Conservation (phyloP, 1,140 invertebrate genomes). For the Eurosta solidaginis region DNA sequence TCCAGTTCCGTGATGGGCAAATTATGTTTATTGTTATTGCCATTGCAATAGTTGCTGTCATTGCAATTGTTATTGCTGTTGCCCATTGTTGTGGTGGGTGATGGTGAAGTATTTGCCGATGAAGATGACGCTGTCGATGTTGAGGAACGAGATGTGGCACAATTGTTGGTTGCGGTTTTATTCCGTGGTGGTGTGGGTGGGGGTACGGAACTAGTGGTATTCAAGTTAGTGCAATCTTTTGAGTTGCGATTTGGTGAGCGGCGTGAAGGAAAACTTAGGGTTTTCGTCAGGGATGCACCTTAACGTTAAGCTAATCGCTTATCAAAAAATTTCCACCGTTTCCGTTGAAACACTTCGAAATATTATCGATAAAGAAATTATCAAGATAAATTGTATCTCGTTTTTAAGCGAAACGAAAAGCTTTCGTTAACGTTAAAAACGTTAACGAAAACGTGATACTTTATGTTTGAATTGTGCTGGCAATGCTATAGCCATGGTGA, state of each 20-base stretch:
- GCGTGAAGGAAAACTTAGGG: constrained; percentile 80
- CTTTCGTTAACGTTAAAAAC: too few relatives aligned
- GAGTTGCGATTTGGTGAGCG: constrained; percentile 76
- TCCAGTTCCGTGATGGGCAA: constrained; percentile 68
- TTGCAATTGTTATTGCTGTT: background rate
- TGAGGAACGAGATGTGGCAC: constrained; percentile 58
- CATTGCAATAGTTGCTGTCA: background rate
- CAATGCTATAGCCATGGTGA: too few relatives aligned
- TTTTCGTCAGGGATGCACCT: too few relatives aligned
- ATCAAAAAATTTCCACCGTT: too few relatives aligned
- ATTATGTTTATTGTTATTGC: constrained; percentile 44
- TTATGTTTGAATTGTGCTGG: too few relatives aligned
- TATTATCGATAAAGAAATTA: too few relatives aligned
- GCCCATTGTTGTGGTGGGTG: constrained; percentile 32
- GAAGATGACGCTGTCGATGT: constrained; percentile 61
- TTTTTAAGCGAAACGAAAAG: too few relatives aligned
- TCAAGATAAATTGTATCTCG: too few relatives aligned
- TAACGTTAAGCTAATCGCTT: too few relatives aligned
- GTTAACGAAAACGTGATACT: too few relatives aligned
- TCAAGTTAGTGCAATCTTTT: constrained; percentile 68
- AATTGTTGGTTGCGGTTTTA: constrained; percentile 41
- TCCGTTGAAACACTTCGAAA: too few relatives aligned
- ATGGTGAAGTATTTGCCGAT: constrained; percentile 37
- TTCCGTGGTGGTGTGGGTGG: constrained; percentile 63
- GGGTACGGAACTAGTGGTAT: constrained; percentile 60